Conservation (phyloP, 2,797 vertebrate species). For the Epinephelus coioides region DNA sequence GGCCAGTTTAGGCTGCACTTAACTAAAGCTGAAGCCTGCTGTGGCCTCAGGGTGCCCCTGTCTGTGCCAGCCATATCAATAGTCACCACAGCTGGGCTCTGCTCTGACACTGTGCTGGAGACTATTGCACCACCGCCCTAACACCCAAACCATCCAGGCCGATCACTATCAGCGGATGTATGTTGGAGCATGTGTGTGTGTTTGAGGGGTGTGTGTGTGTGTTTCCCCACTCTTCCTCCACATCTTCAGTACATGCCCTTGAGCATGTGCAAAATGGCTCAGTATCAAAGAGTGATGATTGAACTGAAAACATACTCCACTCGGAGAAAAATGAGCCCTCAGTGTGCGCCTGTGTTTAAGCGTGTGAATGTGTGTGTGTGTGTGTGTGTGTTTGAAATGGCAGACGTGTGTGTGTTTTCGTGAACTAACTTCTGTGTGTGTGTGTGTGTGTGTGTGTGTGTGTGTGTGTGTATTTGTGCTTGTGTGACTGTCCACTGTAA, state of each 20-base stretch:
- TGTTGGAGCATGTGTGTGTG: slow-evolving; percentile 16
- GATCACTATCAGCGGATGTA: slow-evolving; percentile 74
- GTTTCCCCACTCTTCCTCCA: slow-evolving; percentile 72
- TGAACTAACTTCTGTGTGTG: slow-evolving; percentile 22
- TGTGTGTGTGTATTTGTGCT: slow-evolving; percentile 7
- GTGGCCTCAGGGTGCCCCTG: slow-evolving; percentile 69
- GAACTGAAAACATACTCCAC: slow-evolving; percentile 76
- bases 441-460: slow-evolving; percentile 23
- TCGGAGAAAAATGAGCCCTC: slow-evolving; percentile 59
- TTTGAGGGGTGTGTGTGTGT: slow-evolving; percentile 30
- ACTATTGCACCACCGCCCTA: slow-evolving; percentile 68
- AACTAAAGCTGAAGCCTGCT: slow-evolving; percentile 77
- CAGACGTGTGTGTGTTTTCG: slow-evolving; percentile 22
- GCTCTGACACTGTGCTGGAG: slow-evolving; percentile 71
- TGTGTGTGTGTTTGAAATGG: slow-evolving; percentile 31
- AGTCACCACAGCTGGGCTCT: slow-evolving; percentile 68
- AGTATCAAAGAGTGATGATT: slow-evolving; percentile 81
- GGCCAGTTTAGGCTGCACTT: slow-evolving; percentile 68
- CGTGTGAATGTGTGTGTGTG: slow-evolving; percentile 25
- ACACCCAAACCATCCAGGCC: slow-evolving; percentile 77
- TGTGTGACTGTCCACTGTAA: slow-evolving; percentile 47
- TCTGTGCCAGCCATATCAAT: slow-evolving; percentile 80
- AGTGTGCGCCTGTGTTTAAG: slow-evolving; percentile 32
- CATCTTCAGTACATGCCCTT: slow-evolving; percentile 72
- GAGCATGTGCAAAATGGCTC: slow-evolving; percentile 79